These are phyloP conservation scores for Todiramphus chloris DNA, from an alignment of 2,113 vertebrate genomes.

Conservation along the genomic window DNA sequence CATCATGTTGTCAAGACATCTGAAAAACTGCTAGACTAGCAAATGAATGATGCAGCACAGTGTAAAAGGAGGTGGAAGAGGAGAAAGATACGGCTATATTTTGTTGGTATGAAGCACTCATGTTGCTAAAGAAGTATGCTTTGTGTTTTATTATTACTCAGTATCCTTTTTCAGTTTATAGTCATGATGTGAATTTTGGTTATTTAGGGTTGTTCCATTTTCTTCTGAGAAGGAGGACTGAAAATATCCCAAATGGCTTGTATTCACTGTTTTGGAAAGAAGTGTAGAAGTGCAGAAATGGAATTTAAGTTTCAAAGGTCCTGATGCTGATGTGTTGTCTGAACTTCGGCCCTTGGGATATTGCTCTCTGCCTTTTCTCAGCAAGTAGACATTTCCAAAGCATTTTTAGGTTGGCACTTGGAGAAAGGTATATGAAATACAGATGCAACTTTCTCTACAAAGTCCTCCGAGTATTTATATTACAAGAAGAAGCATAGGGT, in stretches of 20 bases:
- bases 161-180: neutral
- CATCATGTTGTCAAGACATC: neutral
- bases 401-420: neutral
- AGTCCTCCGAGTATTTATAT: too few species aligned
- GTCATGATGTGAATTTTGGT: neutral
- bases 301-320: neutral
- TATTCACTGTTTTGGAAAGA: neutral
- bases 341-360: fast-evolving
- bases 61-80: neutral
- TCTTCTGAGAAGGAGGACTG: neutral
- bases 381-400: neutral
- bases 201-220: neutral
- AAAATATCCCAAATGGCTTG: neutral
- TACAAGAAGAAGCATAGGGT: neutral
- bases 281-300: neutral
- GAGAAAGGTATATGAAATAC: neutral
- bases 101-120: neutral
- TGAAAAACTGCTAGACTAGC: neutral
- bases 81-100: neutral
- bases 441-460: too few species aligned
- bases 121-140: neutral
- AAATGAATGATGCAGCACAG: neutral
- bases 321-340: neutral
- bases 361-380: neutral
- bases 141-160: neutral